Percentiles rank a stretch among this genome's conserved stretches.
Conservation (phyloP, 2,113 vertebrate genomes). For the Neogobius melanostomus region DNA sequence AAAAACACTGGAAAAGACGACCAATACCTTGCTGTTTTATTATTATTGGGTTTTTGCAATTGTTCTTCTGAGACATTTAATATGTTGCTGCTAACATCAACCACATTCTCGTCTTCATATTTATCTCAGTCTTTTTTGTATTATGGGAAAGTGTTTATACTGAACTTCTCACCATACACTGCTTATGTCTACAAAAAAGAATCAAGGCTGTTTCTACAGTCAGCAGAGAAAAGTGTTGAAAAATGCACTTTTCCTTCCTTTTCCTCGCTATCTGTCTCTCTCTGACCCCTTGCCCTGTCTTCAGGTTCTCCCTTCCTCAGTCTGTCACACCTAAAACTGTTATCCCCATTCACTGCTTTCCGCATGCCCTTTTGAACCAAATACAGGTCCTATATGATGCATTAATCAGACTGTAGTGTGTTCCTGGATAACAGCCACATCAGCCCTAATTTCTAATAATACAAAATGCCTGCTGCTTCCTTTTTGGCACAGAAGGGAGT, state of each 20-base stretch:
- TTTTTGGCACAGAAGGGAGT: too few species aligned
- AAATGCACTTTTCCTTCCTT: slow-evolving; percentile 66
- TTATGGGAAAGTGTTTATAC: background rate
- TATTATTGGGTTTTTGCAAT: too few species aligned
- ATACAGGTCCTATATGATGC: too few species aligned
- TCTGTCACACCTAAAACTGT: background rate
- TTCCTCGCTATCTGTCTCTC: slow-evolving; percentile 40
- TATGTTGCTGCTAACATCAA: too few species aligned
- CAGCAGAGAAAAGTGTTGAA: slow-evolving; percentile 40
- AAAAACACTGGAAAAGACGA: slow-evolving; percentile 3
- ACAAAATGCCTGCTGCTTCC: too few species aligned
- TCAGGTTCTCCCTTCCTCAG: slow-evolving; percentile 51
- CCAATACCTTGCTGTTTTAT: too few species aligned
- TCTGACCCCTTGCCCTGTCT: slow-evolving; percentile 23
- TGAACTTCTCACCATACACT: background rate
- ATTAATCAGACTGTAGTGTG: too few species aligned
- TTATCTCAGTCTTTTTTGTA: background rate
- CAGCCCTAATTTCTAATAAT: too few species aligned
- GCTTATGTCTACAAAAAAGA: slow-evolving; percentile 13
- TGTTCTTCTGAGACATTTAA: too few species aligned
- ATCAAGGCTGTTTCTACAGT: slow-evolving; percentile 2
- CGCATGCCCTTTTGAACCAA: too few species aligned
- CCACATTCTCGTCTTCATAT: too few species aligned
- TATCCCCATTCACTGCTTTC: background rate
- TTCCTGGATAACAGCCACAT: too few species aligned